Evolutionary conservation across 2,113 vertebrate species (phyloP).

Genomic region (Hyaena hyaena): DNA sequence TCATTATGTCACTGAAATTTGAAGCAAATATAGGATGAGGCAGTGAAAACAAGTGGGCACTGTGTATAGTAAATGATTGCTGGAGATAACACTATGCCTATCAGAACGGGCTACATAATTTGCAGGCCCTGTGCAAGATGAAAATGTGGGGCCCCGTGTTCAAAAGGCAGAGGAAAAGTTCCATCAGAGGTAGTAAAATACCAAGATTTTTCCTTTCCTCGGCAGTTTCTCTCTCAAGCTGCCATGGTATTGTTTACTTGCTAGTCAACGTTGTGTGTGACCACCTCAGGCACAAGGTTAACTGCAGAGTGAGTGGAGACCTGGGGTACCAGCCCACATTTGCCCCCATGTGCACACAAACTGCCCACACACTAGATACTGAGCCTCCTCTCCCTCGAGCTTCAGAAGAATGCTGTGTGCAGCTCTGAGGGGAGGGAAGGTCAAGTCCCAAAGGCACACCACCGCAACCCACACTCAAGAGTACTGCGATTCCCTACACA

Average conservation of each 20-base stretch:
- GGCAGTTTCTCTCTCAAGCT: neutral
- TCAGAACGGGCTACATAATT: constrained; percentile 37
- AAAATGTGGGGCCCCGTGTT: neutral
- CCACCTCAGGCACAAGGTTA: neutral
- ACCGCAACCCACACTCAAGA: neutral
- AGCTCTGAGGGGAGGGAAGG: neutral
- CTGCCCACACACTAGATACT: neutral
- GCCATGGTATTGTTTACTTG: neutral
- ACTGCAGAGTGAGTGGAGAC: neutral
- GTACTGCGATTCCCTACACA: fast-evolving
- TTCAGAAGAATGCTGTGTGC: neutral
- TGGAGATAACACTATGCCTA: constrained; percentile 36
- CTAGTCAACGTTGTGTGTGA: neutral
- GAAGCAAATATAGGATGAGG: constrained; percentile 66
- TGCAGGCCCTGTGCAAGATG: constrained; percentile 11
- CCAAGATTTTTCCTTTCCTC: neutral
- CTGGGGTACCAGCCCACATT: neutral
- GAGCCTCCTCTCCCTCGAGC: neutral
- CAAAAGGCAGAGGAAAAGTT: neutral
- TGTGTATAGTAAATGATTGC: constrained; percentile 66
- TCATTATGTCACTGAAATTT: constrained; percentile 74
- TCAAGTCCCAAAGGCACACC: neutral
- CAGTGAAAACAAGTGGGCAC: constrained; percentile 72
- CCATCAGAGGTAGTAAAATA: neutral
- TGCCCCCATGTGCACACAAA: neutral